Percentiles rank a stretch among this genome's conserved stretches.
These are phyloP conservation scores for Callionymus lyra DNA, from an alignment of 2,113 vertebrate species.

Conservation along the genomic window DNA sequence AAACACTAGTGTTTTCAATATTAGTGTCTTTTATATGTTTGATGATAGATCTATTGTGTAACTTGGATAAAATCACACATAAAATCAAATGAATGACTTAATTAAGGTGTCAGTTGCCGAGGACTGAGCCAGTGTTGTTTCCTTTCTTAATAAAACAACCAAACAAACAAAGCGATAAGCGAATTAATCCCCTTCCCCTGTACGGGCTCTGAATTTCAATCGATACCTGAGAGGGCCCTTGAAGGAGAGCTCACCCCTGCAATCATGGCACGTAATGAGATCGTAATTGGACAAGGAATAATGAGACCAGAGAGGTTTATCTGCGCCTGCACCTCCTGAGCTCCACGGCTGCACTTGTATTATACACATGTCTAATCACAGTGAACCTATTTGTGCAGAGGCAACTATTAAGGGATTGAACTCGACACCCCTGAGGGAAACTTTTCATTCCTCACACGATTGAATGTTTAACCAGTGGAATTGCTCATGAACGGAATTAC, in stretches of 20 bases:
- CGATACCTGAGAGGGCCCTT: conserved; percentile 52
- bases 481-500: too few relatives aligned
- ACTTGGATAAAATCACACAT: not conserved
- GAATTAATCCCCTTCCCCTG: conserved; percentile 52
- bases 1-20: too few relatives aligned
- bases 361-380: conserved; percentile 57
- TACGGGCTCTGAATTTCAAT: conserved; percentile 45
- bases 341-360: conserved; percentile 56
- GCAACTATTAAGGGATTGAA: conserved; percentile 49
- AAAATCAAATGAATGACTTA: not conserved
- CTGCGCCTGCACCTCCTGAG: conserved; percentile 61
- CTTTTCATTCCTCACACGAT: too few relatives aligned
- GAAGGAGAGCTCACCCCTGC: conserved; percentile 50
- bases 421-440: conserved; percentile 38
- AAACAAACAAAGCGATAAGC: conserved; percentile 29
- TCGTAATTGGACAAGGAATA: conserved; percentile 70
- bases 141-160: conserved; percentile 27
- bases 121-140: conserved; percentile 5
- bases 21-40: too few relatives aligned
- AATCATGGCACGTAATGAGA: conserved; percentile 65
- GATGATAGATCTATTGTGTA: not conserved
- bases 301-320: conserved; percentile 62
- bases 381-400: conserved; percentile 57
- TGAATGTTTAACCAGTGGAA: too few relatives aligned
- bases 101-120: not conserved